Base-by-base conservation (phyloP, 2,797 vertebrate species). In the Cynodonichthys magdalenae region DNA sequence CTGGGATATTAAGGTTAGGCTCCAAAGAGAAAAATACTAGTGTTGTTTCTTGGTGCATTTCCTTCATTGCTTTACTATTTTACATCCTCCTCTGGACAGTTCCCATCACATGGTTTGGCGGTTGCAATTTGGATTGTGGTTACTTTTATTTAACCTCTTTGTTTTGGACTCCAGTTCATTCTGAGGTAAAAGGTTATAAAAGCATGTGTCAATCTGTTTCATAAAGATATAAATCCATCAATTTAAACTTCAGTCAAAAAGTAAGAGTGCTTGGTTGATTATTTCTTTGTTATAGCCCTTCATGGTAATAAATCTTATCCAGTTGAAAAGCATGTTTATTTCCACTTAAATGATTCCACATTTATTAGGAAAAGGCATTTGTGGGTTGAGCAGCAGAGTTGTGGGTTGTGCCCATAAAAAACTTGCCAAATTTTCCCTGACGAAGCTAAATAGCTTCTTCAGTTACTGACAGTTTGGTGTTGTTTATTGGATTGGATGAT, bases 1-100 rank as follows among this genome's bases (percentile, higher is more conserved):
- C 81, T 84, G 75, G 72, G 83, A 80, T 84, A 88, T 85, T 84
- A 69, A 68, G 80, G 74, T 88, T 87, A 85, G 87, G 75, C 75
- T 84, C 81, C 45, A 67, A 75, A 81, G 66, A 73, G 71, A 80
- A 85, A 85, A 86, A 88, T 66, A 83, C 60, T 75, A 66, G 41
- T 47, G 71, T 63, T 84, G 77, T 79, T 76, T 54, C 65, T 75
- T 70, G 62, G 45, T 63, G 63, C 68, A 67, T 71, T 71, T 75
- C 73, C 73, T 74, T 63, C 44, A 48, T 58, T 39, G 46, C 65
- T 60, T 14, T 39, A 44, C 69, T 62, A 51, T 59, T 77, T 77
- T 66, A 70, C 55, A 68, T 69, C 64, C 63, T 75, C 62, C 61
- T 49, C 34, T 52, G 41, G 53, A 62, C 18, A 53, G 24, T 70